phyloP scores from a whole-genome alignment of 1,140 invertebrate species.

The Manduca sexta region DNA sequence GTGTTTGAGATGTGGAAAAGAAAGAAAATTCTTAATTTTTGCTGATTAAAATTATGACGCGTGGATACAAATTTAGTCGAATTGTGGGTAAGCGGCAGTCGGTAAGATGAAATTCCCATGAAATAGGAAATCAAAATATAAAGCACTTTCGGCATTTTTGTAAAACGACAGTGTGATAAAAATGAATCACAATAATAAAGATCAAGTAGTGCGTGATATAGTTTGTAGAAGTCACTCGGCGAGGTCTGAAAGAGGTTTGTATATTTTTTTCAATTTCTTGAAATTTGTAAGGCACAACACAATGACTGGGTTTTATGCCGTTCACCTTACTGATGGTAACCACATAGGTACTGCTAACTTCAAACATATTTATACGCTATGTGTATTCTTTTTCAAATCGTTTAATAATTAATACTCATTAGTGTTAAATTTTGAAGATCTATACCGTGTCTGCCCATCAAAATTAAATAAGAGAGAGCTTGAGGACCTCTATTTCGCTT shows the following conservation, averaged over 20 bases:
- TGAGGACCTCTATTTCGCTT: constrained; percentile 50
- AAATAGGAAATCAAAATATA: no score
- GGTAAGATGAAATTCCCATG: neutral
- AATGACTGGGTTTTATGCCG: no score
- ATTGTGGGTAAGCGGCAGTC: neutral
- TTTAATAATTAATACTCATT: no score
- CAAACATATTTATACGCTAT: no score
- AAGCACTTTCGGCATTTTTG: neutral
- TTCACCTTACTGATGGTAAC: no score
- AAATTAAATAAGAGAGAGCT: constrained; percentile 51
- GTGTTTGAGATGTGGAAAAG: constrained; percentile 9
- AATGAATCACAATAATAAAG: constrained; percentile 33
- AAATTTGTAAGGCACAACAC: neutral
- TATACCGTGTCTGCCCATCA: constrained; percentile 37
- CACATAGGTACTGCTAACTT: no score
- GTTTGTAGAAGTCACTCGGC: constrained; percentile 33
- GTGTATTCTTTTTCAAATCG: no score
- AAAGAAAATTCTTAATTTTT: neutral
- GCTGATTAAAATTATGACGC: constrained; percentile 14
- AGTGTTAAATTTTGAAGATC: constrained; percentile 35
- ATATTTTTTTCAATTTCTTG: neutral
- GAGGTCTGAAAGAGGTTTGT: constrained; percentile 28
- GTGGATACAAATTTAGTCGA: neutral
- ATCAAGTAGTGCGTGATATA: constrained; percentile 21
- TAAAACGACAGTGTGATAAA: constrained; percentile 6